Evolutionary conservation across 2,888 invertebrate genomes (phyloP).

Genomic region (Acanthococcus lagerstroemiae): DNA sequence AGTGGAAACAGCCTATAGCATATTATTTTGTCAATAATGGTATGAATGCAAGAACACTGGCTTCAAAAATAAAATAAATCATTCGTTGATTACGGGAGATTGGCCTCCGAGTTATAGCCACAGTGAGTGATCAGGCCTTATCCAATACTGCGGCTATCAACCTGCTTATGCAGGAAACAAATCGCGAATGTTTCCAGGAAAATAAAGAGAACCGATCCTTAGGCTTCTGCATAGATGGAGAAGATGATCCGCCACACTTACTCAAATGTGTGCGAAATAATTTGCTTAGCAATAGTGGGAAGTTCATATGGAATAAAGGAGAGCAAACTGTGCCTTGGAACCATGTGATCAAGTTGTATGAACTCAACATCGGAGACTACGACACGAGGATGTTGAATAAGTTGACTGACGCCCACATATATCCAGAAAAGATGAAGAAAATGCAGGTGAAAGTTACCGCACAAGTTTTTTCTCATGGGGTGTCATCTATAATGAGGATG

Average conservation of each 20-base stretch:
- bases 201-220: no score
- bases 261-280: neutral
- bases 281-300: neutral
- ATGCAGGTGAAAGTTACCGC: neutral
- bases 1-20: constrained; percentile 15
- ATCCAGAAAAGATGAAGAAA: neutral
- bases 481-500: neutral
- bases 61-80: no score
- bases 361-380: neutral
- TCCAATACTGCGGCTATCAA: no score
- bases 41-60: no score
- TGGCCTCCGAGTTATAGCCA: no score
- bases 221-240: no score
- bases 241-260: neutral
- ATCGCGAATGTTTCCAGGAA: no score
- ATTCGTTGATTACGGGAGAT: no score
- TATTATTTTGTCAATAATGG: constrained; percentile 2
- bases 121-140: no score
- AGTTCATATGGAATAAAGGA: neutral
- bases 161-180: no score
- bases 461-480: neutral
- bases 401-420: neutral
- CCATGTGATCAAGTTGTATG: neutral
- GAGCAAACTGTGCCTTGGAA: neutral
- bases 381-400: neutral